phyloP scores from a whole-genome alignment of 2,888 invertebrate species.

The Melieria picta region DNA sequence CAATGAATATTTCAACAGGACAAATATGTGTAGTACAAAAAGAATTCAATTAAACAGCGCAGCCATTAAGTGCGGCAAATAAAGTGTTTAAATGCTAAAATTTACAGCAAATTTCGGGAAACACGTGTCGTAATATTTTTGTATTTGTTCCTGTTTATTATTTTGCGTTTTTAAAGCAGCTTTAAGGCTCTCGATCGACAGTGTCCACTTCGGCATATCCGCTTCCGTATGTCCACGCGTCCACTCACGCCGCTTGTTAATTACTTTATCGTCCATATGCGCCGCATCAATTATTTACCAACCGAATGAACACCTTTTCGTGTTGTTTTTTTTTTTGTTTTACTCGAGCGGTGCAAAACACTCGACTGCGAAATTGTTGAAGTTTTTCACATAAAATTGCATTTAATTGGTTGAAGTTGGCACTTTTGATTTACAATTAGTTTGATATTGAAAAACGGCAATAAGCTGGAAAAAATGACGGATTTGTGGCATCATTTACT shows the following conservation, averaged over 20 bases:
- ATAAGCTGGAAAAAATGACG: too few species aligned
- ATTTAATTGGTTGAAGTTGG: too few species aligned
- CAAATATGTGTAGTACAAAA: neutral
- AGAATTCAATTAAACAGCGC: neutral
- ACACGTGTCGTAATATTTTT: neutral
- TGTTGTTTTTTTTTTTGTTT: too few species aligned
- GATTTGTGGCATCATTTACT: too few species aligned
- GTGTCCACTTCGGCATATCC: constrained; percentile 21
- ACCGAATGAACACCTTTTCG: too few species aligned
- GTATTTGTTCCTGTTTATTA: constrained; percentile 8
- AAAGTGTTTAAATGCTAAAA: neutral
- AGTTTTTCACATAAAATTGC: too few species aligned
- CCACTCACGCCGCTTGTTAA: constrained; percentile 35
- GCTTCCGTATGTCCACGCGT: too few species aligned
- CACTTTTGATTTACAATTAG: too few species aligned
- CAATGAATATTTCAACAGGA: too few species aligned
- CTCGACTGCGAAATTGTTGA: too few species aligned
- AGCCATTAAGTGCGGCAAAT: neutral
- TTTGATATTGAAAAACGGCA: too few species aligned
- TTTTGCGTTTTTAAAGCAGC: constrained; percentile 19
- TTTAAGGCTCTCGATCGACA: constrained; percentile 24
- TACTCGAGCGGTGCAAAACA: too few species aligned
- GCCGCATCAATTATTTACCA: constrained; percentile 4
- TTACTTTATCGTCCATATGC: constrained; percentile 39
- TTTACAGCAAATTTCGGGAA: neutral